Evolutionary conservation across 37 sponge, comb jelly and placozoan genomes (phyloP).

Genomic region (Aphrocallistes beatrix): DNA sequence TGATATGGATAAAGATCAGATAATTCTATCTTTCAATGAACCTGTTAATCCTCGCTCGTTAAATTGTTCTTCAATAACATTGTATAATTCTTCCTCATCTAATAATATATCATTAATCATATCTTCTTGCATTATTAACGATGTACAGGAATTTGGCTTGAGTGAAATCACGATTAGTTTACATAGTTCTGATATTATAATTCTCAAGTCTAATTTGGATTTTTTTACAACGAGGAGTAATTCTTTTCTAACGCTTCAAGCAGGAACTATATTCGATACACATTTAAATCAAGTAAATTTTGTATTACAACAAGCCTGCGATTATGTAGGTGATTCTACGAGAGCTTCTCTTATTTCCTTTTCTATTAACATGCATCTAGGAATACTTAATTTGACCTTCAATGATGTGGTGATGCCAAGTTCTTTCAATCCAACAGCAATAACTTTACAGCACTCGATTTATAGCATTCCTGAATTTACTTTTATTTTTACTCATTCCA

Average conservation of each 20-base stretch:
- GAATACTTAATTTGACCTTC: conserved; percentile 58
- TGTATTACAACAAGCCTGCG: neutral
- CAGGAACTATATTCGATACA: conserved; percentile 41
- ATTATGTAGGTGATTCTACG: conserved; percentile 51
- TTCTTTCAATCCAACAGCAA: conserved; percentile 55
- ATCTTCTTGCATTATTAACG: conserved; percentile 38
- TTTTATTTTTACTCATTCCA: conserved; percentile 40
- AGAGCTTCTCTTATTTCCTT: conserved; percentile 53
- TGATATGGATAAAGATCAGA: conserved; percentile 53
- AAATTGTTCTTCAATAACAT: conserved; percentile 45
- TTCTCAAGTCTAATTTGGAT: conserved; percentile 38
- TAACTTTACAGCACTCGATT: conserved; percentile 60
- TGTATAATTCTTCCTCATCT: conserved; percentile 30
- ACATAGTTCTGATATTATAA: conserved; percentile 28
- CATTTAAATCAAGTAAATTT: conserved; percentile 26
- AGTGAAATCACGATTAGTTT: conserved; percentile 42
- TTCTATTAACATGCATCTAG: conserved; percentile 52
- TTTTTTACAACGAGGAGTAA: conserved; percentile 37
- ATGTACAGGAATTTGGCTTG: conserved; percentile 22
- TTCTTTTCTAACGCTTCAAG: conserved; percentile 46
- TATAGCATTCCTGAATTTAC: conserved; percentile 29
- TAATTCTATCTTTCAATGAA: conserved; percentile 70
- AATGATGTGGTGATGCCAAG: conserved; percentile 59
- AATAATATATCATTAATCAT: conserved; percentile 22
- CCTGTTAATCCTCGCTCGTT: conserved; percentile 36